Conservation (phyloP, 2,113 vertebrate genomes). For the Loxodonta africana region DNA sequence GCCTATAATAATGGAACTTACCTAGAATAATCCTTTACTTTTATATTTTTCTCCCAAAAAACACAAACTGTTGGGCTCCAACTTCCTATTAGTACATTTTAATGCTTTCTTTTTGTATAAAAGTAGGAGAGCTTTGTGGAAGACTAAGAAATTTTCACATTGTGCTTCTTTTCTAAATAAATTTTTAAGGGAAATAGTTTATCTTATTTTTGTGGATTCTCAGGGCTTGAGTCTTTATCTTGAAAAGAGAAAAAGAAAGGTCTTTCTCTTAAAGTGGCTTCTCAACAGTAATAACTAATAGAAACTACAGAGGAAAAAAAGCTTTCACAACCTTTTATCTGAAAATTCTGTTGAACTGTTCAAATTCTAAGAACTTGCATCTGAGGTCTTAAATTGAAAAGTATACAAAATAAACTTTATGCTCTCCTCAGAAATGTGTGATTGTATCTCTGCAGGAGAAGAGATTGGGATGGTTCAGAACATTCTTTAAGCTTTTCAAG, state of each 20-base stretch:
- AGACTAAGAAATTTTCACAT: slow-evolving; percentile 55
- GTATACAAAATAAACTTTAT: slow-evolving; percentile 70
- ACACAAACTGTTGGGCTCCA: not conserved
- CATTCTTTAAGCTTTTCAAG: slow-evolving; percentile 65
- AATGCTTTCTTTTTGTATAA: slow-evolving; percentile 34
- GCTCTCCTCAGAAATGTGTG: slow-evolving; percentile 61
- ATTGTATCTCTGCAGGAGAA: slow-evolving; percentile 71
- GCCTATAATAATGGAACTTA: not conserved
- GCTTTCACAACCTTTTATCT: slow-evolving; percentile 70
- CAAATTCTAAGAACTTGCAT: slow-evolving; percentile 63
- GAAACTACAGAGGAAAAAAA: not conserved
- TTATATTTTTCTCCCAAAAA: slow-evolving; percentile 44
- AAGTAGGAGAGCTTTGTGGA: slow-evolving; percentile 18
- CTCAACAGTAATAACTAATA: slow-evolving; percentile 31
- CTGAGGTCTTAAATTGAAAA: slow-evolving; percentile 75
- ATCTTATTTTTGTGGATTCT: slow-evolving; percentile 54
- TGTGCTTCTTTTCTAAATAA: slow-evolving; percentile 67
- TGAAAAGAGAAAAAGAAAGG: slow-evolving; percentile 46
- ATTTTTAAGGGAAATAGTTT: slow-evolving; percentile 57
- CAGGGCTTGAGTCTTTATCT: slow-evolving; percentile 30
- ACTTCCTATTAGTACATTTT: slow-evolving; percentile 44
- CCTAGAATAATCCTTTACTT: not conserved
- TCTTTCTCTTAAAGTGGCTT: slow-evolving; percentile 57
- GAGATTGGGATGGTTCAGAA: slow-evolving; percentile 43
- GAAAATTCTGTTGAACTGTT: slow-evolving; percentile 59